A percentile compares a stretch with the other conserved stretches of the same genome.
Evolutionary conservation across 2,113 vertebrate genomes (phyloP).

Genomic region (Archocentrus centrarchus): DNA sequence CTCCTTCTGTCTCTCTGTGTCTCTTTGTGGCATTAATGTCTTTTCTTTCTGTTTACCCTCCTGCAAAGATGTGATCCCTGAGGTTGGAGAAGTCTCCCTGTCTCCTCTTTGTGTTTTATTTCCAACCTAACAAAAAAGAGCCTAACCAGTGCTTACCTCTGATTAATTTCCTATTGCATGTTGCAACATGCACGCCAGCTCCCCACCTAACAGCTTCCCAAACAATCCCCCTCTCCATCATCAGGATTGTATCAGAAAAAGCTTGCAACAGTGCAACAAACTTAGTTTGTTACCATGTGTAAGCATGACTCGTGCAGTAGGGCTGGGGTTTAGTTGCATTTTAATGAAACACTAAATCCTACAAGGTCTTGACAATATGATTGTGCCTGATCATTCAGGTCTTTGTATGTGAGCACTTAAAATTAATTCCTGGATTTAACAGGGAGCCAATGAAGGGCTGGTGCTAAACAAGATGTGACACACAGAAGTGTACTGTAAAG

Average conservation of each 20-base stretch:
- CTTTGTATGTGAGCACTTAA: background rate
- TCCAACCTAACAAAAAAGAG: slow-evolving; percentile 29
- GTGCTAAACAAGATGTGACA: background rate
- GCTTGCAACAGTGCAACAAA: slow-evolving; percentile 11
- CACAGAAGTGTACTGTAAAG: background rate
- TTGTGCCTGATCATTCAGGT: background rate
- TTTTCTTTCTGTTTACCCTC: slow-evolving; percentile 50
- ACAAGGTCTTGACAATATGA: background rate
- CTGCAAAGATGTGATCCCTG: slow-evolving; percentile 62
- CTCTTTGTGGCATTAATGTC: slow-evolving; percentile 59
- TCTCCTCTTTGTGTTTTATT: slow-evolving; percentile 60
- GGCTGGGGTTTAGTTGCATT: background rate
- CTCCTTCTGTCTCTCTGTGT: slow-evolving; percentile 43
- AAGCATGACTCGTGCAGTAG: background rate
- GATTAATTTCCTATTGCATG: slow-evolving; percentile 56
- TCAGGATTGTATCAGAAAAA: slow-evolving; percentile 18
- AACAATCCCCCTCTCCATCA: slow-evolving; percentile 13
- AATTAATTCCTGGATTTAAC: background rate
- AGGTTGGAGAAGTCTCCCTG: slow-evolving; percentile 75
- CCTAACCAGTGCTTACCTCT: slow-evolving; percentile 18
- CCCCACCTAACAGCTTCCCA: slow-evolving; percentile 15
- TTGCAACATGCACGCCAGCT: slow-evolving; percentile 42
- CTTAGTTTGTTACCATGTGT: background rate
- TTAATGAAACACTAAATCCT: slow-evolving; percentile 1
- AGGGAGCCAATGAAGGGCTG: background rate